These are phyloP conservation scores for Hormaphis cornu DNA, from an alignment of 1,140 invertebrate genomes.

Conservation along the genomic window DNA sequence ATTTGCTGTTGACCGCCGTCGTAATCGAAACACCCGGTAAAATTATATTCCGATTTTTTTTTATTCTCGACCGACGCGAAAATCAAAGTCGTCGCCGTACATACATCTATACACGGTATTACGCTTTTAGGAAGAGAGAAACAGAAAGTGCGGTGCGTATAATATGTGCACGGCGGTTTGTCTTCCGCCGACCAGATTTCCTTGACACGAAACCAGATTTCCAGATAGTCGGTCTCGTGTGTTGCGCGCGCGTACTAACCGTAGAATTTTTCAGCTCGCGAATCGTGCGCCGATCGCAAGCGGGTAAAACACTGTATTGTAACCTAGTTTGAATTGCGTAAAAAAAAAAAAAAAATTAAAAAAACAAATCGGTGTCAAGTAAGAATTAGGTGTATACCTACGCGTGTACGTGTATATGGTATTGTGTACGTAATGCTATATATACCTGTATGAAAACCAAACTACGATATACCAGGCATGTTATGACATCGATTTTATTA, in stretches of 20 bases:
- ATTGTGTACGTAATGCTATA: not conserved
- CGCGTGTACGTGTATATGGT: not conserved
- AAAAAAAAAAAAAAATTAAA: not conserved
- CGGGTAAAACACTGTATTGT: no score
- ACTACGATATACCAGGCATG: no score
- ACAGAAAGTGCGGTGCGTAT: not conserved
- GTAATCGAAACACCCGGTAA: no score
- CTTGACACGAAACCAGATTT: constrained; percentile 28
- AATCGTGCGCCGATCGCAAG: no score
- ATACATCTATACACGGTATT: no score
- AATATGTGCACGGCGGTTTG: not conserved
- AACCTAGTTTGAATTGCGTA: constrained; percentile 18
- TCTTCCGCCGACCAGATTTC: constrained; percentile 28
- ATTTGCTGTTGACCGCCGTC: no score
- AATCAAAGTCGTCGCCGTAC: no score
- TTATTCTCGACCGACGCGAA: no score
- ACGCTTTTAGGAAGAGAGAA: constrained; percentile 10
- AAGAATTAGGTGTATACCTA: not conserved
- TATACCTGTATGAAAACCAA: not conserved
- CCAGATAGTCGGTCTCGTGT: not conserved
- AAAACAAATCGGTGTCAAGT: not conserved
- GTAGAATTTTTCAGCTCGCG: no score
- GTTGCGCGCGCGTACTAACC: not conserved
- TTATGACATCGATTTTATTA: no score
- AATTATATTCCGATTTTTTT: no score